Percentiles rank a stretch among this genome's conserved stretches.
phyloP scores from a whole-genome alignment of 2,888 invertebrate species.

The Rhopalosiphum nymphaeae region DNA sequence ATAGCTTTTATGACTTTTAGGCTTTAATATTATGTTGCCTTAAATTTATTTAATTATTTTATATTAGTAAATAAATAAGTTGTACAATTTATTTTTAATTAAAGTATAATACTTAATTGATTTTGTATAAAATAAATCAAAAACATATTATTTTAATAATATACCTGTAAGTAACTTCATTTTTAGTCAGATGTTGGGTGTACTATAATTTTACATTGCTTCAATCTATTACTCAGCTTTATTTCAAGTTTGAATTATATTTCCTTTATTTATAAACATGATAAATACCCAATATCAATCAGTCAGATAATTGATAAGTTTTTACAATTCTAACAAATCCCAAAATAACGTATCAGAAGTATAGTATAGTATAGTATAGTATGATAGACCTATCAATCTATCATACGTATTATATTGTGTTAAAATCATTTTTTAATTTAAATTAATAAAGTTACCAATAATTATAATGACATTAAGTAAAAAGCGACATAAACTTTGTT shows the following conservation, averaged over 20 bases:
- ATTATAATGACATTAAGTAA: background rate
- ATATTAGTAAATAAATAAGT: background rate
- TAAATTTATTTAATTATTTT: background rate
- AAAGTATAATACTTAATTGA: background rate
- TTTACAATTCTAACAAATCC: background rate
- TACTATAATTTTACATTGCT: background rate
- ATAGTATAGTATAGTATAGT: too few species aligned
- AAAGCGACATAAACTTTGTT: background rate
- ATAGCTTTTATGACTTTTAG: background rate
- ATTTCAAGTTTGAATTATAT: background rate
- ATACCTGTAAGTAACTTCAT: background rate
- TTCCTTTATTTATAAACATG: background rate
- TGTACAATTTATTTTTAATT: background rate
- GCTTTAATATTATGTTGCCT: background rate
- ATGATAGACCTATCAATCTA: background rate
- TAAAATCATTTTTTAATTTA: background rate
- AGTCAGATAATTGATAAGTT: background rate
- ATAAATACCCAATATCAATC: background rate
- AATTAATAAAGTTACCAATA: background rate
- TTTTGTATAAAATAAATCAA: background rate
- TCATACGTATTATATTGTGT: too few species aligned
- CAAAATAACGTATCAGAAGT: background rate
- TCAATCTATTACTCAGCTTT: background rate
- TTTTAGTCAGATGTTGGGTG: background rate
- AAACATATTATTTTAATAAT: background rate